Evolutionary conservation across 1,140 invertebrate genomes (phyloP), one percentile per base, ranked within the genome.

Genomic region (Acromyrmex echinatior): DNA sequence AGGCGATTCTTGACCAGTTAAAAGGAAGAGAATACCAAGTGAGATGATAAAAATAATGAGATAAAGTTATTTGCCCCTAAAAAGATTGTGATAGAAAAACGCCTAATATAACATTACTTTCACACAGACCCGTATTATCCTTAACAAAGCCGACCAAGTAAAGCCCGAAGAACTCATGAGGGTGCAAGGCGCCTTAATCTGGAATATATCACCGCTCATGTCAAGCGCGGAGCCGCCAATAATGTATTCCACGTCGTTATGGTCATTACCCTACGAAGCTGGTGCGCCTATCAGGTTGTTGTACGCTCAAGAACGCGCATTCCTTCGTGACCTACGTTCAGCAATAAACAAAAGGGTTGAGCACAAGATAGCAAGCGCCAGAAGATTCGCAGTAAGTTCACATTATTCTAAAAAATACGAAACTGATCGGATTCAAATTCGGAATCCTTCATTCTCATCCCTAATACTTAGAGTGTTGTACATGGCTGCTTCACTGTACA

Each of bases 151-250:
- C 2, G 99, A 99, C 94, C 97, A 97, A 91, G 98, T 99, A 28
- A 98, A 98, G 93, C 97, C 98, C 0, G 98, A 99, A 93, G 98
- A 99, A 95, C 94, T 99, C 65, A 97, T 99, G 97, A 96, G 98
- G 90, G 98, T 99, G 6, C 98, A 99, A 95, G 98, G 98, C 71
- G 98, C 98, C 4, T 96, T 99, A 51, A 98, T 99, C 92, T 99
- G 99, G 99, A 99, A 99, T 93, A 98, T 99, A 91, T 99, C 98
- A 14, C 99, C 98, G 5, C 95, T 99, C 65, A 98, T 99, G 97
- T 98, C 98, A 71, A 98, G 98, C 49, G 97, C 98, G 25, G 98
- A 99, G 92, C 98, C 98, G n/a, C 98, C 98, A 9, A 96, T 98
- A n/a, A 98, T 98, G 97, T 99, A 99, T 94, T 98, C 98, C 14